Percentiles rank a stretch among this genome's conserved stretches.
These are phyloP conservation scores for Bombus confusus DNA, from an alignment of 1,140 invertebrate genomes.

Conservation along the genomic window DNA sequence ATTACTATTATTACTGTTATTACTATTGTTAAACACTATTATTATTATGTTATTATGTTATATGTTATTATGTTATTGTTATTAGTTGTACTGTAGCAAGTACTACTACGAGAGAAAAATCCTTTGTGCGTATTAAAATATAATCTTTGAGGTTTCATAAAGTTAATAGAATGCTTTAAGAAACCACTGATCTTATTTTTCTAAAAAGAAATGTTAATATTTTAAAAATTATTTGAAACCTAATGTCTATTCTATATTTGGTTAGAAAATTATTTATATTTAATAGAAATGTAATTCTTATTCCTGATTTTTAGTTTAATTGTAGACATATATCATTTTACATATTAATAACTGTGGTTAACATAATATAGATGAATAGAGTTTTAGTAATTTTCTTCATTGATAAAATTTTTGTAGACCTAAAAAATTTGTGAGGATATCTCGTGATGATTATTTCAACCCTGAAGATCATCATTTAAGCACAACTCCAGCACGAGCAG, in stretches of 20 bases:
- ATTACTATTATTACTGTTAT: too few relatives aligned
- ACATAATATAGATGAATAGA: background rate
- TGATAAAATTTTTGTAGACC: slow-evolving; percentile 86
- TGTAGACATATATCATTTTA: background rate
- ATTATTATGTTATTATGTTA: too few relatives aligned
- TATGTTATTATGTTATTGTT: too few relatives aligned
- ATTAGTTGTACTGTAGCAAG: background rate
- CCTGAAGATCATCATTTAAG: slow-evolving; percentile 93
- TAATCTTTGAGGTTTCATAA: background rate
- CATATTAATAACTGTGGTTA: background rate
- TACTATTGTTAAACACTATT: too few relatives aligned
- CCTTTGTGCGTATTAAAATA: background rate
- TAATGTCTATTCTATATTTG: background rate
- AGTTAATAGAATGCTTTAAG: background rate
- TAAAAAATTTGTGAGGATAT: slow-evolving; percentile 95
- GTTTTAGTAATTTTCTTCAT: slow-evolving; percentile 24
- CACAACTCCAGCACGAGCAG: slow-evolving; percentile 91
- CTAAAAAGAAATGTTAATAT: background rate
- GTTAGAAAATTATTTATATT: background rate
- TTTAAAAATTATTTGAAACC: background rate
- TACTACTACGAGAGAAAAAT: background rate
- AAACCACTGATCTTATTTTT: background rate
- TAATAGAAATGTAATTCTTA: background rate
- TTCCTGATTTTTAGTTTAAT: background rate
- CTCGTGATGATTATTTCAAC: slow-evolving; percentile 93